Evolutionary conservation across 2,888 invertebrate genomes (phyloP), one percentile per base, ranked within the genome.

Genomic region (Sinotaia quadrata): DNA sequence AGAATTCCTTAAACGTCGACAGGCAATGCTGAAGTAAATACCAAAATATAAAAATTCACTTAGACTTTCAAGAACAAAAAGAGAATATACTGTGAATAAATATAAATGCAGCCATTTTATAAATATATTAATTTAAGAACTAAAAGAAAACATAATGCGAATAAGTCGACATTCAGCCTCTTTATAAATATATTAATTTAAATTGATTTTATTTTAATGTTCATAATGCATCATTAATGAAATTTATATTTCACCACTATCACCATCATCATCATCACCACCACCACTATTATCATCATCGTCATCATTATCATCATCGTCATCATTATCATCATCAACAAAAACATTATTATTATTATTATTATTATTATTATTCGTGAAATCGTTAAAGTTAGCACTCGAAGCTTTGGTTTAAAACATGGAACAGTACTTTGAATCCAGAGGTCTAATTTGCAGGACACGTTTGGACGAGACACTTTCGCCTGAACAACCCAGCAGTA

Each of bases 1-100:
- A 34, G 73, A 73, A 41, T 59, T 68, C 33, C 68, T 70, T 37
- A 52, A 70, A 27, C 58, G 73, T 12, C 51, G 69, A 21, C 67
- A 68, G 56, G 31, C 10, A 15, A 63, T 34, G 4, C 29, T 63
- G 54, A 63, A 63, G 63, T 63, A 15, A 49, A 49, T 5, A 29
- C 8, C 24, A 18, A n/a, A n/a, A n/a, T n/a, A n/a, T n/a, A n/a
- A n/a, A n/a, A n/a, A n/a, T n/a, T n/a, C n/a, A n/a, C n/a, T n/a
- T n/a, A n/a, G n/a, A n/a, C n/a, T n/a, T n/a, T n/a, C n/a, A n/a
- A n/a, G n/a, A n/a, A n/a, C n/a, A n/a, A n/a, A n/a, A n/a, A n/a
- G n/a, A n/a, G n/a, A n/a, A n/a, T n/a, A n/a, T n/a, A n/a, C n/a
- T n/a, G n/a, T n/a, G n/a, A n/a, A n/a, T n/a, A n/a, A n/a, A n/a